These are phyloP conservation scores for Pachycephala philippinensis DNA, from an alignment of 2,113 vertebrate genomes.

Conservation along the genomic window DNA sequence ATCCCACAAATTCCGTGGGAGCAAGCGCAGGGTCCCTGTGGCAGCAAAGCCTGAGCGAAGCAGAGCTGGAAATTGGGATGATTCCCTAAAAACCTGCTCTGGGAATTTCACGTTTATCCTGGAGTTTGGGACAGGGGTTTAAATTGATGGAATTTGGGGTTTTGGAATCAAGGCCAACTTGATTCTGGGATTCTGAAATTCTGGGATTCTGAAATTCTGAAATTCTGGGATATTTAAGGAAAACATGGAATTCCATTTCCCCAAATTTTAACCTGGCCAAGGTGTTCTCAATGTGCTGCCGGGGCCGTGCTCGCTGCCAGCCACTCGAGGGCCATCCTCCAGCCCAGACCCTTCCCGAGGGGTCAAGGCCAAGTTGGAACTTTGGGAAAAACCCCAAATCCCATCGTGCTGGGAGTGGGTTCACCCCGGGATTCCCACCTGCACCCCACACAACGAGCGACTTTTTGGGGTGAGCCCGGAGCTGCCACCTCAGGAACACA, in stretches of 20 bases:
- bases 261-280: rapidly evolving
- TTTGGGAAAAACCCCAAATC: not conserved
- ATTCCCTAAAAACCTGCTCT: not conserved
- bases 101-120: rapidly evolving
- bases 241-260: not conserved
- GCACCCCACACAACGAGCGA: rapidly evolving
- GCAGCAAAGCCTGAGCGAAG: not conserved
- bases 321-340: not conserved
- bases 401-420: rapidly evolving
- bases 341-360: not conserved
- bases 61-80: not conserved
- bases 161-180: not conserved
- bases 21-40: too few species aligned
- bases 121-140: not conserved
- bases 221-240: too few species aligned
- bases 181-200: too few species aligned
- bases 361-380: rapidly evolving
- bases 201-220: too few species aligned
- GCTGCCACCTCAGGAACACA: not conserved
- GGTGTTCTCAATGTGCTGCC: rapidly evolving
- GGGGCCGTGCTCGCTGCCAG: rapidly evolving
- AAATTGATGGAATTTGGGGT: not conserved
- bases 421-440: not conserved
- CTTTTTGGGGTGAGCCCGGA: not conserved
- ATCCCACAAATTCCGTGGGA: rapidly evolving